These are phyloP conservation scores for Ciona savignyi DNA, from an alignment of 23 tunicate genomes.

Conservation along the genomic window DNA sequence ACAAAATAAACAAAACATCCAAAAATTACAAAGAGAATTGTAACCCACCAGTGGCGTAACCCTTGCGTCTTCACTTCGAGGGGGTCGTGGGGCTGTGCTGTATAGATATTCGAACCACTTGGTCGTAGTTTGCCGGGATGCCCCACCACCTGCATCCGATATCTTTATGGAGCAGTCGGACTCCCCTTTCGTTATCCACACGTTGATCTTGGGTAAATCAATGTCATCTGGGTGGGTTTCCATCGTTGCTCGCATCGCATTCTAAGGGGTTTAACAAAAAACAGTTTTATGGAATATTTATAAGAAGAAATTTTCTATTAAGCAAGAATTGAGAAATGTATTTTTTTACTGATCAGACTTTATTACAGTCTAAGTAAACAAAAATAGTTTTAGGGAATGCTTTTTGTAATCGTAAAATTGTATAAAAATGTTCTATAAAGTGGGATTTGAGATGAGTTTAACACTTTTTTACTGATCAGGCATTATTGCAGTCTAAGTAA, in stretches of 20 bases:
- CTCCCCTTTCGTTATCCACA: slow-evolving; percentile 76
- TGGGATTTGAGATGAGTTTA: no score
- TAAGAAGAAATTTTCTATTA: not conserved
- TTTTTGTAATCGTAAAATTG: no score
- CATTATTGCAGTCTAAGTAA: no score
- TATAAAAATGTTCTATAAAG: no score
- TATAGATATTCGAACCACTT: slow-evolving; percentile 93
- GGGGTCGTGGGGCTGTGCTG: slow-evolving; percentile 96
- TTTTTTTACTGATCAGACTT: no score
- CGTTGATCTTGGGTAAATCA: slow-evolving; percentile 73
- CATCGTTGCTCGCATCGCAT: slow-evolving; percentile 99
- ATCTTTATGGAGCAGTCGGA: slow-evolving; percentile 81
- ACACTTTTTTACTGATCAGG: no score
- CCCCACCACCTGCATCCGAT: slow-evolving; percentile 91
- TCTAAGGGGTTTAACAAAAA: slow-evolving; percentile 21
- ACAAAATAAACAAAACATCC: no score
- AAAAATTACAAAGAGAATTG: no score
- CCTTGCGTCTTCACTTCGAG: slow-evolving; percentile 52
- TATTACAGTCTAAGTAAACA: no score
- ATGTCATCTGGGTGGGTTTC: slow-evolving; percentile 59
- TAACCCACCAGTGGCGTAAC: slow-evolving; percentile 80
- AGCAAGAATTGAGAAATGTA: not conserved
- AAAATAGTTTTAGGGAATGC: no score
- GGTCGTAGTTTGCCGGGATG: slow-evolving; percentile 44
- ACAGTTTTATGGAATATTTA: not conserved